Evolutionary conservation across 2,888 invertebrate species (phyloP), one percentile per base, ranked within the genome.

Genomic region (Ophraella communa): DNA sequence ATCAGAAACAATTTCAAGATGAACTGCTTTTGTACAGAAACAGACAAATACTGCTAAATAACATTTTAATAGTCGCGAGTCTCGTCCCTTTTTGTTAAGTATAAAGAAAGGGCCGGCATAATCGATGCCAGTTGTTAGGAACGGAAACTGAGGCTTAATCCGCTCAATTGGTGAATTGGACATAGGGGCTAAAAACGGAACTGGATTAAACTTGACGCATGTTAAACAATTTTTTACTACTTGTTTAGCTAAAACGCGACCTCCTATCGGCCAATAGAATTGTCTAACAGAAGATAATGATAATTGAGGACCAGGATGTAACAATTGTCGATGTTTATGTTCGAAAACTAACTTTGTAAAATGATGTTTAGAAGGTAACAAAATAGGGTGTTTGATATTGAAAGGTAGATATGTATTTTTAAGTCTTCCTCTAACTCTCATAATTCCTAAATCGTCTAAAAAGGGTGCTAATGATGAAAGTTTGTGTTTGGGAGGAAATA

Each of bases 41-140:
- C 70, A 67, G 8, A 68, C 53, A 24, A 70, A 70, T 33, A 62
- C 24, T 18, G 58, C 52, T 17, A 70, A 49, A 35, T 68, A 66
- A 17, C 59, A 52, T 24, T 68, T 70, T 18, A 39, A 11, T 30
- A 60, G 27, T 49, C 52, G 64, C n/a, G 47, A 21, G 18, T 52
- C 61, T n/a, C 66, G 39, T 39, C 60, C 51, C 21, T 49, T 53
- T 4, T 39, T 52, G 45, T 65, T 52, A 4, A 51, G 57, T 10
- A 64, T 49, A 4, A 54, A 11, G 51, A 64, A 58, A 27, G 65
- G 67, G 14, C 65, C 69, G 1, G 62, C 66, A 57, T 64, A 66
- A 39, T 66, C 67, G 18, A 68, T 11, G 4, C 66, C 10, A 1
- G 30, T 47, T 4, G 5, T 23, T 18, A 56, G 23, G 30, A 66